Base-by-base conservation (phyloP, 2,888 invertebrate species). In the Prosopocoilus inquinatus region DNA sequence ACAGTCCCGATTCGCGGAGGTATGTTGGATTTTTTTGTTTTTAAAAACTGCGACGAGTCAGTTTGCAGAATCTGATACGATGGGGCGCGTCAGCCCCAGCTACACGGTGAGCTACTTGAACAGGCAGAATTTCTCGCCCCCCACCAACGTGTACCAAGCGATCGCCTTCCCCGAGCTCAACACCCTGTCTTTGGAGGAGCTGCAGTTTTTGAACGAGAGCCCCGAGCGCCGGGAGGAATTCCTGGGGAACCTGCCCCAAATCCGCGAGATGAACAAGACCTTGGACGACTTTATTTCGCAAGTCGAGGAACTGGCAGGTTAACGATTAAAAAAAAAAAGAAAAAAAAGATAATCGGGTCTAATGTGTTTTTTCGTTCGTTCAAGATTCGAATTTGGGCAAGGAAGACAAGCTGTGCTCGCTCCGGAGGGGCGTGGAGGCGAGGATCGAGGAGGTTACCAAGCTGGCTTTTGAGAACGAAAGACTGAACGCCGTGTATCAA, bases 191-290 rank as follows among this genome's bases (percentile, higher is more conserved):
- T 65, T 81, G 66, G 87, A 89, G 47, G 89, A 91, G 74, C 77
- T 92, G 43, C 83, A 85, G 63, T 84, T 85, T 68, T 79, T 91
- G 13, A 81, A 85, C 66, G 84, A 86, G 45, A 87, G 87, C 75
- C 81, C 83, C 0, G 89, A 90, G 66, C 81, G 84, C 63, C 84
- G 90, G 75, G 86, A 89, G 66, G 89, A 89, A 70, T 85, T 90
- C 58, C 75, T 91, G 39, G 86, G 88, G 68, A 85, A 84, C 60
- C 81, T 86, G 70, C 85, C 87, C 0, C 82, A 85, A 60, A 79
- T 89, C 1, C 80, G 84, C 50, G 86, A 89, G 67, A 78, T 89
- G 36, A 87, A 89, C 64, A 76, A 83, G 54, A 82, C 85, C 57
- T 81, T 91, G 0, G 89, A 89, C 69, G 86, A 88, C 54, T 77